Base-by-base conservation (phyloP, 1,140 invertebrate species). In the Drosophila navojoa region DNA sequence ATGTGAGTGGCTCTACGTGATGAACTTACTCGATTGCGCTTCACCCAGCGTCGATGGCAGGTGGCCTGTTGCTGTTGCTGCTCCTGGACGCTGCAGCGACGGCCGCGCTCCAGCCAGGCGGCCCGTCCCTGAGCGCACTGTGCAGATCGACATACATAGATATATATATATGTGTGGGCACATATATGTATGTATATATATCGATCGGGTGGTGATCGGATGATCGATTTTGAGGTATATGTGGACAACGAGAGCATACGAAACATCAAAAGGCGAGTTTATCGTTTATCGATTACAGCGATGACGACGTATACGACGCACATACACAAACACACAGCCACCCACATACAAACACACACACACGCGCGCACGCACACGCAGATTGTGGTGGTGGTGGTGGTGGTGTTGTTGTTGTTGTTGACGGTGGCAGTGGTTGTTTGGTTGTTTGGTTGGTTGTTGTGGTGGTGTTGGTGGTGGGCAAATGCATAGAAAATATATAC, bases 81-180 rank as follows among this genome's bases (percentile, higher is more conserved):
- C 79, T 94, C 94, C 91, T 95, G 94, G 93, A 96, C 94, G 90
- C 94, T 96, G 94, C 95, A 96, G 92, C 94, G 94, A 80, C 94
- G 93, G 77, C 93, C 93, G 53, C 92, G 91, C 93, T 96, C 95
- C 92, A 96, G 95, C 95, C 96, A 96, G 91, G 96, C 96, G 81
- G 96, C 95, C 89, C 96, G 96, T 71, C 96, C 96, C 92, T 95
- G 95, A 78, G 94, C 94, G 92, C 94, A 95, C 94, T 95, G 91
- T 63, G 50, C 49, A 25, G 16, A 45, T 45, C 42, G 42, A 45
- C n/a, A 9, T 9, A 16, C 16, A 9, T 45, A 45, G 16, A 16
- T 19, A 22, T 42, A n/a, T 44, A 7, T 16, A 16, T 19, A 16
- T 9, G 44, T 5, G 44, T 11, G 5, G 3, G 16, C 7, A 4